phyloP scores from a whole-genome alignment of 2,113 vertebrate species.

The Leiothrix lutea region DNA sequence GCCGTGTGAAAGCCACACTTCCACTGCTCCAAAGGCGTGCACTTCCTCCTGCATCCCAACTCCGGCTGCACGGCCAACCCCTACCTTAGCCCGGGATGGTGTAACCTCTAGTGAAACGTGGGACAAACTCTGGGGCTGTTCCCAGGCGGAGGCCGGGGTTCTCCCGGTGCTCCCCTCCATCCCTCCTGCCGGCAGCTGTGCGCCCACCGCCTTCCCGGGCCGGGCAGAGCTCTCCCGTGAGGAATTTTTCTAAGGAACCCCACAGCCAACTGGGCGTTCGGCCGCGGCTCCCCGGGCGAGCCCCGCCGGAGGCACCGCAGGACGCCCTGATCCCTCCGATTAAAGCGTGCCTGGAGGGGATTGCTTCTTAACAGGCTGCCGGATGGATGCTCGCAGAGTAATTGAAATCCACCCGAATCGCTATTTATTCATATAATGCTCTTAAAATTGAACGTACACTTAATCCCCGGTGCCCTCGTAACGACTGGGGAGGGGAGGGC shows the following conservation, averaged over 20 bases:
- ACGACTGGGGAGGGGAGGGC: neutral
- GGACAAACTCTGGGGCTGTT: neutral
- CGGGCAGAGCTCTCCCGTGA: neutral
- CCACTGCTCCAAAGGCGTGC: rapidly evolving
- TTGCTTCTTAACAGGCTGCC: neutral
- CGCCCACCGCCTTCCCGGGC: neutral
- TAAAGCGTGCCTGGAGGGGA: neutral
- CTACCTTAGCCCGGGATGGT: neutral
- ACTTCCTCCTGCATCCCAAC: rapidly evolving
- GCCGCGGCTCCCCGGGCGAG: neutral
- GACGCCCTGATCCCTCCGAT: neutral
- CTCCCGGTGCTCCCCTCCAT: neutral
- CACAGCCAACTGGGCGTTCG: rapidly evolving
- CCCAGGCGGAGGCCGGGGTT: neutral
- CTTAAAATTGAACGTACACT: neutral
- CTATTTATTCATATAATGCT: constrained; percentile 21
- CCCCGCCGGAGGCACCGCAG: neutral
- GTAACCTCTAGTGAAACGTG: rapidly evolving
- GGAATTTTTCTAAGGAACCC: neutral
- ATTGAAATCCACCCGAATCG: neutral
- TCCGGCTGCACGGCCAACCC: neutral
- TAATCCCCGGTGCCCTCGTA: neutral
- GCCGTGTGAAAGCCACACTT: rapidly evolving
- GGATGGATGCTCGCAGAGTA: neutral
- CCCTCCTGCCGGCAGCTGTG: neutral